Percentiles rank a stretch among this genome's conserved stretches.
These are phyloP conservation scores for Xenus cinereus DNA, from an alignment of 2,113 vertebrate genomes.

Conservation along the genomic window DNA sequence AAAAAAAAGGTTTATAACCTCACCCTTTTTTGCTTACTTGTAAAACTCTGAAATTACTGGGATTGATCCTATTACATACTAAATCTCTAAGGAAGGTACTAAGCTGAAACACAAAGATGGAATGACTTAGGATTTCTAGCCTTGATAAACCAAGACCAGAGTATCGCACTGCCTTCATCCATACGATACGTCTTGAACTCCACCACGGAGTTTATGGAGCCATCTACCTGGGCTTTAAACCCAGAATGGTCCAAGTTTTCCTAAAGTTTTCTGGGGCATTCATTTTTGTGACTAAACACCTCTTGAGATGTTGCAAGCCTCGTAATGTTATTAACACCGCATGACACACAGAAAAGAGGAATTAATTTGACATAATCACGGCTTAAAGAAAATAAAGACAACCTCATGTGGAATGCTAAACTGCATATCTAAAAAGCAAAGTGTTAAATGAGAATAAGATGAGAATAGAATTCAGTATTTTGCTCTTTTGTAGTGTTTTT, in stretches of 20 bases:
- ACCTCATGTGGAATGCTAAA: constrained; percentile 26
- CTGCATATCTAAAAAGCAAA: constrained; percentile 32
- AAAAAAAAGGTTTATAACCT: neutral
- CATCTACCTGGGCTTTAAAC: neutral
- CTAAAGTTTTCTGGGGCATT: neutral
- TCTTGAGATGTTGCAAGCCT: constrained; percentile 1
- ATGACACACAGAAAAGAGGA: constrained; percentile 7
- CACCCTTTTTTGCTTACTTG: neutral
- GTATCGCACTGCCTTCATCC: neutral
- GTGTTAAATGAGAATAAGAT: constrained; percentile 38
- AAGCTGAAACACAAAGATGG: neutral
- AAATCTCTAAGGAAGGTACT: neutral
- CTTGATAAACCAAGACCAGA: neutral
- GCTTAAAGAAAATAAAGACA: constrained; percentile 47
- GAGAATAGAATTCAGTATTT: constrained; percentile 42
- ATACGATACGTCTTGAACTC: neutral
- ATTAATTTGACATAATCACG: constrained; percentile 44
- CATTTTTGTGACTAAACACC: constrained; percentile 35
- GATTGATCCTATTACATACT: neutral
- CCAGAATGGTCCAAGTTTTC: neutral
- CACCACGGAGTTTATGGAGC: neutral
- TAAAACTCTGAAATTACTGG: neutral
- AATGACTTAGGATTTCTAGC: neutral
- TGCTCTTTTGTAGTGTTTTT: neutral
- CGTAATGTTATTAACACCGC: constrained; percentile 5